Evolutionary conservation across 2,113 vertebrate genomes (phyloP).

Genomic region (Sciurus niger): DNA sequence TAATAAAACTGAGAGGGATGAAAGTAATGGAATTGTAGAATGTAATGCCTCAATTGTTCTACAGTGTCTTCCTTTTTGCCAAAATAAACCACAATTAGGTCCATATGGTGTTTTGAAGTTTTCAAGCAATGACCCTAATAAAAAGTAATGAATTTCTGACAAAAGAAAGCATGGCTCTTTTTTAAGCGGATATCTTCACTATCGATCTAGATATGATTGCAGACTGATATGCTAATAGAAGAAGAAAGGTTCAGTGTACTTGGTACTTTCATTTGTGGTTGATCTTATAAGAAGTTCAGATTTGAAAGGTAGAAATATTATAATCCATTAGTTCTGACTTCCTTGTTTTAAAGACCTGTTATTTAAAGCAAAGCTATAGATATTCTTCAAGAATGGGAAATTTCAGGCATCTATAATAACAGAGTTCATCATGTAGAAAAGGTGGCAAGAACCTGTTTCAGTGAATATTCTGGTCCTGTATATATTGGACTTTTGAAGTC

Average conservation of each 20-base stretch:
- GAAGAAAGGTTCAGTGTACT: conserved; percentile 86
- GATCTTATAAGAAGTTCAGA: conserved; percentile 87
- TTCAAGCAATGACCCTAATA: conserved; percentile 94
- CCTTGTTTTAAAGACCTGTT: conserved; percentile 83
- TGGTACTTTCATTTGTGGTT: conserved; percentile 88
- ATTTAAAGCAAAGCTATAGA: conserved; percentile 82
- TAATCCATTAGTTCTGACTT: conserved; percentile 86
- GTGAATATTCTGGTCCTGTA: conserved; percentile 8
- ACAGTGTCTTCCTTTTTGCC: conserved; percentile 92
- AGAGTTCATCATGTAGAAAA: background rate
- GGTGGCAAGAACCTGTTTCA: conserved; percentile 45
- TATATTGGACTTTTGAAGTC: conserved; percentile 38
- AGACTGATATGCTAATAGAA: conserved; percentile 89
- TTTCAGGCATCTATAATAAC: conserved; percentile 77
- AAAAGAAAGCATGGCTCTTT: conserved; percentile 91
- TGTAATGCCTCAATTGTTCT: conserved; percentile 93
- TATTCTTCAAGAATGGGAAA: conserved; percentile 77
- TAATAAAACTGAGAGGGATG: conserved; percentile 93
- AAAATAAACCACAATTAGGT: conserved; percentile 95
- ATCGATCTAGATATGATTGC: conserved; percentile 91
- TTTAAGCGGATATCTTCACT: conserved; percentile 90
- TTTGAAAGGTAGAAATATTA: conserved; percentile 88
- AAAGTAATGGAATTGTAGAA: conserved; percentile 94
- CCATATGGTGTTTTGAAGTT: conserved; percentile 95
- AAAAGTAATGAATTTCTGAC: conserved; percentile 95